Percentiles rank a stretch among this genome's conserved stretches.
Conservation (phyloP, 1,140 invertebrate species). For the Meloidogyne hapla region DNA sequence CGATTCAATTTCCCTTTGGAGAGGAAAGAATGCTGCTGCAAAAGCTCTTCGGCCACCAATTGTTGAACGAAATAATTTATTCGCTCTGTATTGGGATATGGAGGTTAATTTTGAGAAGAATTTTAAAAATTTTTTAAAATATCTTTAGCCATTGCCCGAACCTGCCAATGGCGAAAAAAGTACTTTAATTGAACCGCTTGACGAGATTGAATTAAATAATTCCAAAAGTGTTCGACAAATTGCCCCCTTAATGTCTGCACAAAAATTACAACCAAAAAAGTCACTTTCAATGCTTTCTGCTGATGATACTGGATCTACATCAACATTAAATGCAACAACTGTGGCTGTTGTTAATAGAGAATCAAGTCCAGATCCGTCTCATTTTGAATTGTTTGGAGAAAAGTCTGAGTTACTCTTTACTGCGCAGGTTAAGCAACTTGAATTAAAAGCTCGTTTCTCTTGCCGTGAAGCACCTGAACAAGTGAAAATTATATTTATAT, state of each 20-base stretch:
- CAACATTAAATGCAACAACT: not conserved
- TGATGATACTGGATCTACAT: not conserved
- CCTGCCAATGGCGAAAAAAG: constrained; percentile 11
- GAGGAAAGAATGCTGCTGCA: constrained; percentile 47
- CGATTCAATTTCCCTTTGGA: constrained; percentile 31
- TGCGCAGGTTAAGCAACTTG: constrained; percentile 25
- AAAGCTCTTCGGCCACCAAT: constrained; percentile 44
- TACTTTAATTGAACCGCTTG: constrained; percentile 7
- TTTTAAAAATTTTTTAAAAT: constrained; percentile 3
- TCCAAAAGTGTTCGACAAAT: constrained; percentile 11
- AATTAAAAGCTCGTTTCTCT: constrained; percentile 16
- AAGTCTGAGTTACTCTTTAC: constrained; percentile 33
- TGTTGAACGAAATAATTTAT: constrained; percentile 47
- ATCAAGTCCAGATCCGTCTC: constrained; percentile 18
- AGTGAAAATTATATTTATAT: not conserved
- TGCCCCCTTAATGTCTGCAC: not conserved
- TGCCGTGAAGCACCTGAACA: constrained; percentile 23
- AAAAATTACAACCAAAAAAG: not conserved
- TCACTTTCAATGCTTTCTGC: not conserved
- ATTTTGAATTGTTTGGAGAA: constrained; percentile 21
- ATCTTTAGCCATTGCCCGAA: constrained; percentile 34
- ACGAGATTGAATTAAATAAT: constrained; percentile 20
- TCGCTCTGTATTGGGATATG: constrained; percentile 44
- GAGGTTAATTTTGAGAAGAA: constrained; percentile 34
- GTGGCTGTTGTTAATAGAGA: not conserved